Conservation (phyloP, 2,113 vertebrate species). For the Chaetops frenatus region DNA sequence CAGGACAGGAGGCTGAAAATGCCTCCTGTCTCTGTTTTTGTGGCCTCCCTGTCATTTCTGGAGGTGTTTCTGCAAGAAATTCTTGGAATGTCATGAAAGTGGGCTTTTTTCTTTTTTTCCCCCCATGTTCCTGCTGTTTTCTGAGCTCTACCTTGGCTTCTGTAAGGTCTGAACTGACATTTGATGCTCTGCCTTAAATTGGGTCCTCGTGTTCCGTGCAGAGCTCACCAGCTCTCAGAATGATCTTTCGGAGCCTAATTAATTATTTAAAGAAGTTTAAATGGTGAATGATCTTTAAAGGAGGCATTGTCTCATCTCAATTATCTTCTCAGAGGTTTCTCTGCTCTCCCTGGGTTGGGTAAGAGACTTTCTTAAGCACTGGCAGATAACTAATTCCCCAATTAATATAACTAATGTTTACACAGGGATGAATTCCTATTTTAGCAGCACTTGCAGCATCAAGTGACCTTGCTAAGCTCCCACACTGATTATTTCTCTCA, state of each 20-base stretch:
- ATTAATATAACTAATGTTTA: constrained; percentile 36
- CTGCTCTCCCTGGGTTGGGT: neutral
- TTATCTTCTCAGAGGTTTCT: neutral
- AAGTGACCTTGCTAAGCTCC: neutral
- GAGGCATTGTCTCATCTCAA: constrained; percentile 5
- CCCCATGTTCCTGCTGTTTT: neutral
- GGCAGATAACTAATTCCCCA: constrained; percentile 15
- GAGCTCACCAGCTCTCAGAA: neutral
- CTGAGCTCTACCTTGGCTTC: neutral
- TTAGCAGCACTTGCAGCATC: neutral
- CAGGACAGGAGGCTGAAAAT: neutral
- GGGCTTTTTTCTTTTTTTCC: neutral
- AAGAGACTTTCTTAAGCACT: neutral
- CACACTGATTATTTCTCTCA: neutral
- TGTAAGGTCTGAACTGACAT: neutral
- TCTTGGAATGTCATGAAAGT: neutral
- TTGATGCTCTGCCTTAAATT: neutral
- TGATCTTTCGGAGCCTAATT: neutral
- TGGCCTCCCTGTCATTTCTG: neutral
- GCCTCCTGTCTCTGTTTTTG: neutral
- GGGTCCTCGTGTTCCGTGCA: neutral
- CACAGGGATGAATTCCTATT: neutral
- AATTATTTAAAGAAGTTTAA: neutral
- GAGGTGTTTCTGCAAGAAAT: neutral
- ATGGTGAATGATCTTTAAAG: neutral